Evolutionary conservation across 2,113 vertebrate species (phyloP), one percentile per base, ranked within the genome.

Genomic region (Hiodon tergisus): DNA sequence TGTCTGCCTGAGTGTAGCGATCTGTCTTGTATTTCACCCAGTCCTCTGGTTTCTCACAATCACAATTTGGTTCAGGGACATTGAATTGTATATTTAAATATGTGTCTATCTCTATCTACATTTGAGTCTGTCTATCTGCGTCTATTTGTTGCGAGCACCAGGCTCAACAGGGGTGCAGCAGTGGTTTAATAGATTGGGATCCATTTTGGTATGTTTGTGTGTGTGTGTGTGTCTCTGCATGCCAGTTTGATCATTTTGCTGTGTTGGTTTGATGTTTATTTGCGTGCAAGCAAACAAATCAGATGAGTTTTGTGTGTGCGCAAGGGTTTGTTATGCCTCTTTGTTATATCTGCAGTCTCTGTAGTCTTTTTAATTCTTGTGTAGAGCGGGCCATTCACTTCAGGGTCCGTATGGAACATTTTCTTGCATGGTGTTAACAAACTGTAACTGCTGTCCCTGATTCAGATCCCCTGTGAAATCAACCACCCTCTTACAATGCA

Each of bases 301-400:
- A 53, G 13, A 50, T 50, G 67, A 71, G 79, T 82, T 80, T 50
- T 73, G 65, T 77, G 65, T 78, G 67, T 63, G 59, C 68, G 62
- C 51, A 51, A 31, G 31, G 31, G 31, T 31, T 6, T 5, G 3
- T 11, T 72, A 63, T 73, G 65, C 63, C 51, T 57, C 17, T 67
- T 46, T 72, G 67, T 55, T 74, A 55, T 66, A 17, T 47, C 63
- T 51, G 65, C 54, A 58, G 47, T 66, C 16, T 65, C n/a, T 7
- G 10, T 14, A 53, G 51, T 6, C 62, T 47, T 8, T 54, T 55
- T 53, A 8, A 67, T 67, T n/a, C 17, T 3, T 13, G 4, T 65
- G 10, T 47, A 14, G 16, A 66, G n/a, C 54, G 16, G 52, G 50
- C 62, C 50, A 9, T 2, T 14, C 14, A 62, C 54, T 4, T 68